Evolutionary conservation across 2,888 invertebrate species (phyloP).

Genomic region (Didymodactylos carnosus): DNA sequence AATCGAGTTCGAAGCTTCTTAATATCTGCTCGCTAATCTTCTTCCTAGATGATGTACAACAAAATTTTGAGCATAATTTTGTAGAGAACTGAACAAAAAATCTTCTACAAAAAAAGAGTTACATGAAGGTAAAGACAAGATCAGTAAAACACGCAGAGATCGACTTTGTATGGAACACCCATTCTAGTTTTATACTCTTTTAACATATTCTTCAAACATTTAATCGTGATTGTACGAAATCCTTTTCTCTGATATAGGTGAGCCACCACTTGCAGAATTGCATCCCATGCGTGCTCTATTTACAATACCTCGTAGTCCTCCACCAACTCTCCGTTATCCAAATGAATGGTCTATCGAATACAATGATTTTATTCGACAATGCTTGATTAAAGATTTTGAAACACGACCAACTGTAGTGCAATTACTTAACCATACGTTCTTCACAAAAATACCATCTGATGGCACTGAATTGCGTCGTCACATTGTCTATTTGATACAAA

Average conservation of each 20-base stretch:
- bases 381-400: slow-evolving; percentile 57
- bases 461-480: neutral
- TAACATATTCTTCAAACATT: too few species aligned
- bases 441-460: slow-evolving; percentile 28
- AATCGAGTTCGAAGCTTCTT: too few species aligned
- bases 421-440: slow-evolving; percentile 50
- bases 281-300: slow-evolving; percentile 74
- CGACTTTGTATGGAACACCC: too few species aligned
- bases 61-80: too few species aligned
- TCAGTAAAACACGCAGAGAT: too few species aligned
- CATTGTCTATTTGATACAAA: neutral
- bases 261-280: slow-evolving; percentile 50
- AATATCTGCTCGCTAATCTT: too few species aligned
- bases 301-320: slow-evolving; percentile 61
- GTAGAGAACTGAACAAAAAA: too few species aligned
- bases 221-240: too few species aligned
- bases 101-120: too few species aligned
- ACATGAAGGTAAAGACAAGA: too few species aligned
- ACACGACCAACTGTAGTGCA: slow-evolving; percentile 51
- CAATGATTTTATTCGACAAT: slow-evolving; percentile 51
- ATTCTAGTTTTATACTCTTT: too few species aligned
- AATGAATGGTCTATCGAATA: slow-evolving; percentile 63
- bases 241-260: slow-evolving; percentile 7
- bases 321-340: slow-evolving; percentile 55
- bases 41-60: too few species aligned